Percentiles rank a stretch among this genome's conserved stretches.
Conservation (phyloP, 2,888 invertebrate species). For the Microplitis manilae region DNA sequence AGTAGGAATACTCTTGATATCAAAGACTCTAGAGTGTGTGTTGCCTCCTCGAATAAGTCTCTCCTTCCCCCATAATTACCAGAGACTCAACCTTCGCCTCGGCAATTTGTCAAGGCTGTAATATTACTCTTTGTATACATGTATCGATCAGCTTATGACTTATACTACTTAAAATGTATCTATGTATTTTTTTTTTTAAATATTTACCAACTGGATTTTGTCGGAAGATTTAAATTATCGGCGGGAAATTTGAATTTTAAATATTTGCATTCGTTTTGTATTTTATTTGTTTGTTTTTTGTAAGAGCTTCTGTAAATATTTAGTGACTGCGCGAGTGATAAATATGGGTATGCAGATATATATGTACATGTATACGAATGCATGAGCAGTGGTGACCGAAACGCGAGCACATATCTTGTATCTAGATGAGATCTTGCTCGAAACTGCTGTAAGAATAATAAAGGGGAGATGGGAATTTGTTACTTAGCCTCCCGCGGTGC, state of each 20-base stretch:
- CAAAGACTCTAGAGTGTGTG: conserved; percentile 24
- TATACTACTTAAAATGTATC: conserved; percentile 21
- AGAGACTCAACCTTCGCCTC: conserved; percentile 66
- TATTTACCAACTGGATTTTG: too few species aligned
- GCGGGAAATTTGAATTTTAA: too few species aligned
- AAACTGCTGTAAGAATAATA: conserved; percentile 55
- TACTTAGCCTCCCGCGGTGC: conserved; percentile 35
- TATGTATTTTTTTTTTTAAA: too few species aligned
- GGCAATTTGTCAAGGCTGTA: conserved; percentile 72
- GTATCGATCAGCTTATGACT: conserved; percentile 35
- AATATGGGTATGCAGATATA: too few species aligned
- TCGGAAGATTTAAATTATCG: too few species aligned
- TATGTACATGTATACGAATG: too few species aligned
- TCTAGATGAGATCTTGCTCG: conserved; percentile 70
- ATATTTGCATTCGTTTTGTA: too few species aligned
- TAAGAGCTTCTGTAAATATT: too few species aligned
- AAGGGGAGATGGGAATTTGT: conserved; percentile 11
- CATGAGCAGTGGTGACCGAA: conserved; percentile 52
- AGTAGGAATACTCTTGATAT: conserved; percentile 1
- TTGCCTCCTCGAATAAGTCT: conserved; percentile 17
- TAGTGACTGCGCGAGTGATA: too few species aligned
- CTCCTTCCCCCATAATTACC: conserved; percentile 67
- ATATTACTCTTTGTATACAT: conserved; percentile 59
- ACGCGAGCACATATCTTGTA: conserved; percentile 62
- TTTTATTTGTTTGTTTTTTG: too few species aligned